Evolutionary conservation across 2,888 invertebrate species (phyloP), one percentile per base, ranked within the genome.

Genomic region (Pachycephus smyrnensis): DNA sequence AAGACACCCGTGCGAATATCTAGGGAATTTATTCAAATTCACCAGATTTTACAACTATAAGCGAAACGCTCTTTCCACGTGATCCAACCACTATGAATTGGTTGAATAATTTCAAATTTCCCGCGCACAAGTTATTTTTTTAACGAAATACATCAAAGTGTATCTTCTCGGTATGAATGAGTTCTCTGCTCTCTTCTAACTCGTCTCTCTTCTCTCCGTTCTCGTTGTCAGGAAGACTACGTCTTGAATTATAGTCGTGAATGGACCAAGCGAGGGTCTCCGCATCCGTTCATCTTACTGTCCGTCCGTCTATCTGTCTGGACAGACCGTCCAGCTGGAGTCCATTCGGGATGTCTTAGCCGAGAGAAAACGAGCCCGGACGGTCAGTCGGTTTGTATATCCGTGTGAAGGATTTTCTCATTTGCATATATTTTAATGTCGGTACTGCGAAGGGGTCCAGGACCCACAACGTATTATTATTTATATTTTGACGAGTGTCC

Each of bases 221-320:
- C 71, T 31, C 31, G 71, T 6, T 6, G 31, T 23, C 71, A 73
- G 75, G 74, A 6, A 69, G 35, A 35, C 33, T 74, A 73, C 81
- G 9, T 55, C 55, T 9, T 55, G 55, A 82, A 83, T 84, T 82
- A 79, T 82, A 81, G 75, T 82, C 81, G 82, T 86, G 86, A 86
- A 86, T 86, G 85, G 83, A 81, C 80, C 82, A 73, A 75, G 77
- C 77, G 78, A 73, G 55, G 9, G 23, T 55, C 55, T 55, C 69
- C 78, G 79, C 77, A n/a, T 31, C 68, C 73, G 76, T 78, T 73
- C 74, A 73, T 55, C 55, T 55, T 23, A 55, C 55, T 55, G 71
- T 32, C 31, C 71, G 31, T 32, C 71, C 71, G 71, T 71, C 12
- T 15, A 30, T 30, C 69, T 32, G 69, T 30, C 71, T 33, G 71